A percentile compares a stretch with the other conserved stretches of the same genome.
Conservation (phyloP, 2,113 vertebrate genomes). For the Anser brachyrhynchus region DNA sequence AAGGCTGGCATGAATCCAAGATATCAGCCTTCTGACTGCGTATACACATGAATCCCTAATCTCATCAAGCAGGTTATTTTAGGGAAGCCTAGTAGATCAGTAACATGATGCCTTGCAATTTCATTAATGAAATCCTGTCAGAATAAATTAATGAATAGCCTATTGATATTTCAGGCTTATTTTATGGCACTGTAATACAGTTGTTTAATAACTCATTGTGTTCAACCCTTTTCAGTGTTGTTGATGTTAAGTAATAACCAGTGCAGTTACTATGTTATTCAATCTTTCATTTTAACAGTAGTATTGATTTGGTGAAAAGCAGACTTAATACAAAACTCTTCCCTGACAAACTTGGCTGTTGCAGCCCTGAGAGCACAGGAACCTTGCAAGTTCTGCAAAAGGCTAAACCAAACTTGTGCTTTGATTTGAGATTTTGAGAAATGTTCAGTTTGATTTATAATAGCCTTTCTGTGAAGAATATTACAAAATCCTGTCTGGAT, state of each 20-base stretch:
- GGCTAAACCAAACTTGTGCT: background rate
- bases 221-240: background rate
- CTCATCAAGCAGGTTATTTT: constrained; percentile 77
- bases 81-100: constrained; percentile 67
- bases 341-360: background rate
- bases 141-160: constrained; percentile 52
- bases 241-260: background rate
- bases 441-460: background rate
- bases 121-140: constrained; percentile 75
- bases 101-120: constrained; percentile 61
- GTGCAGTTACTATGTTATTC: background rate
- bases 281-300: background rate
- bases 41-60: constrained; percentile 81
- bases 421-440: background rate
- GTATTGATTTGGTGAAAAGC: background rate
- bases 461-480: background rate
- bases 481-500: background rate
- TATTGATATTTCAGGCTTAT: constrained; percentile 46
- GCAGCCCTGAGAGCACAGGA: background rate
- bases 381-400: background rate
- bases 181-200: background rate
- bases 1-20: constrained; percentile 73
- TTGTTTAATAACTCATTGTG: background rate
- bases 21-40: constrained; percentile 68
- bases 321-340: background rate